These are phyloP conservation scores for Battus philenor DNA, from an alignment of 1,140 invertebrate species.

Conservation along the genomic window DNA sequence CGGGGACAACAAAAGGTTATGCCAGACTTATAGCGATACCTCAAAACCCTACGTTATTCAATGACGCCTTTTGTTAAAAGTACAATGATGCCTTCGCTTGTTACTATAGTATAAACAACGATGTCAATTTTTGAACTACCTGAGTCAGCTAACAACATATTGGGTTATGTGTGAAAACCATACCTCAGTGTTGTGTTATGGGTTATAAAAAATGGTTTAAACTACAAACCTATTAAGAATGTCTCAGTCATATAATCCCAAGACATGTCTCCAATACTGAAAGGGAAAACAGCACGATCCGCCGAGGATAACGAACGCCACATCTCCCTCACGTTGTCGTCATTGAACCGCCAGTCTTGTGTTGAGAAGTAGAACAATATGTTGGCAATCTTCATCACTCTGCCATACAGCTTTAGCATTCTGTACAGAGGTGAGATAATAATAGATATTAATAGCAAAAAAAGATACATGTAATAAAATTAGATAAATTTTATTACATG, in stretches of 20 bases:
- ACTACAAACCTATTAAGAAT: slow-evolving; percentile 38
- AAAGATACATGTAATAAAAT: too few relatives aligned
- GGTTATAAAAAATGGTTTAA: background rate
- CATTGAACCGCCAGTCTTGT: slow-evolving; percentile 82
- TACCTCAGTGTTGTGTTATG: background rate
- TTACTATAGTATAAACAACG: background rate
- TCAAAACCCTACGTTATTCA: too few relatives aligned
- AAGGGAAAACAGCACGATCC: slow-evolving; percentile 82
- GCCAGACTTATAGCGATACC: too few relatives aligned
- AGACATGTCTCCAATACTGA: slow-evolving; percentile 81
- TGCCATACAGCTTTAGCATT: slow-evolving; percentile 82
- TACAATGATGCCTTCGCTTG: background rate
- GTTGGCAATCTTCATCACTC: slow-evolving; percentile 81
- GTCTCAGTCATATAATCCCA: slow-evolving; percentile 76
- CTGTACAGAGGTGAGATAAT: slow-evolving; percentile 50
- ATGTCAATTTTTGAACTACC: background rate
- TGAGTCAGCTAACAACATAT: background rate
- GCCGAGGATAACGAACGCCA: slow-evolving; percentile 76
- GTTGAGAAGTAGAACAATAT: slow-evolving; percentile 85
- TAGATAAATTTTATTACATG: too few relatives aligned
- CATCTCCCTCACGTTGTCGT: slow-evolving; percentile 78
- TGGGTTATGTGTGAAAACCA: background rate
- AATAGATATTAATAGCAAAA: background rate
- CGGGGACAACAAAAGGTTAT: too few relatives aligned
- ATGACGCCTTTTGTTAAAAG: background rate